Base-by-base conservation (phyloP, 1,140 invertebrate species). In the Gryon sp. region DNA sequence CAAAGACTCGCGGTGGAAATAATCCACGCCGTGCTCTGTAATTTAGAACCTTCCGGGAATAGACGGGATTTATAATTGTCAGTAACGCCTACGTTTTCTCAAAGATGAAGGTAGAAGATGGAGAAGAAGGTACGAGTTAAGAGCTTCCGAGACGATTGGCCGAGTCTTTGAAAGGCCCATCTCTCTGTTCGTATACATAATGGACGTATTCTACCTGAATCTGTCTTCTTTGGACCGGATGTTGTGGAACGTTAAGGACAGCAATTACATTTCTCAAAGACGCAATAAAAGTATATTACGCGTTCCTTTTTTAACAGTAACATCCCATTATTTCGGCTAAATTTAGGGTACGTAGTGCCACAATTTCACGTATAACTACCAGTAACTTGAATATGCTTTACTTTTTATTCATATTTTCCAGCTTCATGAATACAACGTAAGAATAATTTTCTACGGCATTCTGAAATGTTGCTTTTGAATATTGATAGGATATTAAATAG, bases 11-110 rank as follows among this genome's bases (percentile, higher is more conserved):
- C 65, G 62, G 53, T 59, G 46, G 43, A 80, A 77, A 80, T 80
- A 75, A 80, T 76, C 66, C 46, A 52, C 55, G 26, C 11, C 22
- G 50, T 63, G 59, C 72, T 75, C 76, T 82, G 74, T 82, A 84
- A 82, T 84, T 84, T 82, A 26, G 79, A 81, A 55, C 81, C 81
- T 84, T 84, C 83, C 80, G 81, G 81, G 83, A 84, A 84, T 82
- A 79, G 82, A 79, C 75, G 66, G 81, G 79, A 78, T 80, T 81
- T 79, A 81, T 84, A 84, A 84, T 84, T 84, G 83, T 83, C 78
- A 84, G 80, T 79, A 80, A 79, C 79, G 80, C 79, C 79, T 80
- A 78, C 70, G 76, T 80, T 46, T 70, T 77, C 48, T 68, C 59
- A 48, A 69, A 72, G 74, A 76, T 68, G 66, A 55, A 78, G 76